Percentiles rank a stretch among this genome's conserved stretches.
Evolutionary conservation across 2,113 vertebrate genomes (phyloP).

Genomic region (Macrotis lagotis): DNA sequence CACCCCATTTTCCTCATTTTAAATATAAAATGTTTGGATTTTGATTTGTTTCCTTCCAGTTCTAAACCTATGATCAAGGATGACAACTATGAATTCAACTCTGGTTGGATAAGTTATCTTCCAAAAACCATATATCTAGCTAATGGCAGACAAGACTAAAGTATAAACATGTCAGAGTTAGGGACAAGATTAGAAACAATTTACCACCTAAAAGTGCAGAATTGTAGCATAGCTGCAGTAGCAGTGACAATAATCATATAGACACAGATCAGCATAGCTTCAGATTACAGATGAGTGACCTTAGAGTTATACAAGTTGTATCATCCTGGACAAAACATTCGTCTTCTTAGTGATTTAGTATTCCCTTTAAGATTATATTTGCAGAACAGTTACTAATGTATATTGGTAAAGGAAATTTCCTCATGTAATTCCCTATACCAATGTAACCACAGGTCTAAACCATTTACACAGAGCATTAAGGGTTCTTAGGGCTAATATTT

Average conservation of each 20-base stretch:
- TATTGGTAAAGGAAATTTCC: background rate
- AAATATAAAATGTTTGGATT: background rate
- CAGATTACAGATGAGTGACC: background rate
- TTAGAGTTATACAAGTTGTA: background rate
- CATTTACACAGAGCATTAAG: background rate
- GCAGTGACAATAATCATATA: background rate
- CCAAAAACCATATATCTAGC: background rate
- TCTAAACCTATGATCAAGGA: background rate
- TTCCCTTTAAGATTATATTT: background rate
- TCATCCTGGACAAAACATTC: background rate
- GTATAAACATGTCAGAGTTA: background rate
- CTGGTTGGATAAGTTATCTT: background rate
- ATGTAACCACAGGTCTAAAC: background rate
- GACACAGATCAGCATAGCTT: background rate
- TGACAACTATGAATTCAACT: background rate
- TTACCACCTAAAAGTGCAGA: background rate
- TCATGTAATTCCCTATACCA: background rate
- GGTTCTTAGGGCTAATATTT: background rate
- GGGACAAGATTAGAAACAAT: background rate
- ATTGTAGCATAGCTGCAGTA: background rate
- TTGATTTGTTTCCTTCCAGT: background rate
- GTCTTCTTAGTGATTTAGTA: background rate
- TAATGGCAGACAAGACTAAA: background rate
- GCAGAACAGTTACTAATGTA: background rate
- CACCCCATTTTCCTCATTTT: background rate